Evolutionary conservation across 2,888 invertebrate genomes (phyloP).

Genomic region (Euzophera pinguis): DNA sequence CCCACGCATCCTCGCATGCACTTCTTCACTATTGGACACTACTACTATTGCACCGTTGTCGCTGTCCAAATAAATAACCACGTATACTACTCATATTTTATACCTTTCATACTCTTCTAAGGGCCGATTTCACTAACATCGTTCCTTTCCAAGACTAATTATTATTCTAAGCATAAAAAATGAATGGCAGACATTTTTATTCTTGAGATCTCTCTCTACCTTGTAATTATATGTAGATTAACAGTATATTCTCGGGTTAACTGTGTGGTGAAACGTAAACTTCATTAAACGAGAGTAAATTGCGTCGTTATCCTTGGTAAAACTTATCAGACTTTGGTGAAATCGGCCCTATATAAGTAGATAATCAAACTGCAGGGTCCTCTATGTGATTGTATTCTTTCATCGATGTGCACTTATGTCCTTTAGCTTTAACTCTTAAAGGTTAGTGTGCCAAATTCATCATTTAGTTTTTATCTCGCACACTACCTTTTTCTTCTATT

Average conservation of each 20-base stretch:
- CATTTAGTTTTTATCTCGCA: not conserved
- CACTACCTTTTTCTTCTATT: not conserved
- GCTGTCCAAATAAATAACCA: not conserved
- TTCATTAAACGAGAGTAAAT: no score
- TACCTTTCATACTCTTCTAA: not conserved
- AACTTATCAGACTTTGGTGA: no score
- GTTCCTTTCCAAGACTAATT: no score
- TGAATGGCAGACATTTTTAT: no score
- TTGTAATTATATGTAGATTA: no score
- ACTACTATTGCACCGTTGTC: not conserved
- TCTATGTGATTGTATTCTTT: not conserved
- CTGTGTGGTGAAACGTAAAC: no score
- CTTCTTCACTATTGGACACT: not conserved
- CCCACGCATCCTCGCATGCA: slow-evolving; percentile 8
- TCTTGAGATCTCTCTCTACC: no score
- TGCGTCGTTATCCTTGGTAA: no score
- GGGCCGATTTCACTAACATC: no score
- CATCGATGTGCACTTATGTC: not conserved
- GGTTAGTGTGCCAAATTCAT: slow-evolving; percentile 8
- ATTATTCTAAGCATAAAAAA: no score
- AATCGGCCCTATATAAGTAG: no score
- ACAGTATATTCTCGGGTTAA: no score
- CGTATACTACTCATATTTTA: not conserved
- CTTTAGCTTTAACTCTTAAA: not conserved
- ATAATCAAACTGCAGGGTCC: not conserved